Conservation (phyloP, 2,888 invertebrate genomes). For the Allacma fusca region DNA sequence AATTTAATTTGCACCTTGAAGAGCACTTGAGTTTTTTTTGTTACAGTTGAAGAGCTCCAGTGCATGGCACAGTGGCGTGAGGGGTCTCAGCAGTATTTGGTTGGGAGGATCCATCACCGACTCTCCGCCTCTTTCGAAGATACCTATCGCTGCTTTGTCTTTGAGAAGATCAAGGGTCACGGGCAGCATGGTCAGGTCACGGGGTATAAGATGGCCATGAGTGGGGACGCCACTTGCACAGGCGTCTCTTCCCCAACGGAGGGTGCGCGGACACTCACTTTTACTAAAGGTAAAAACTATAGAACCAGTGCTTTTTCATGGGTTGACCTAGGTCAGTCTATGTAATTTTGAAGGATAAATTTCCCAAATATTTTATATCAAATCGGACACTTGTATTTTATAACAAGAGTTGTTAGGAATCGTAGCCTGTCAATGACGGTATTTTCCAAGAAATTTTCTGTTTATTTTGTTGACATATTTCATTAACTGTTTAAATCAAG, state of each 20-base stretch:
- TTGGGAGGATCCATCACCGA: slow-evolving; percentile 87
- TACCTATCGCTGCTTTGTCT: slow-evolving; percentile 93
- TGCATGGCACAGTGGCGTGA: slow-evolving; percentile 94
- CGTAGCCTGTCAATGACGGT: no score
- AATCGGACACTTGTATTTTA: no score
- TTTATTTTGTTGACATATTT: no score
- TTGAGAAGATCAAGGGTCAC: slow-evolving; percentile 71
- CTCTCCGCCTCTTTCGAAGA: slow-evolving; percentile 82
- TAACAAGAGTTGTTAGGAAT: no score
- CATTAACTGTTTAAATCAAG: no score
- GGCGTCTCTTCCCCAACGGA: slow-evolving; percentile 90
- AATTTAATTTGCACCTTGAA: no score
- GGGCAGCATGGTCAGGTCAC: slow-evolving; percentile 18
- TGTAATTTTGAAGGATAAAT: no score
- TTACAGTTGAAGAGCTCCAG: slow-evolving; percentile 84
- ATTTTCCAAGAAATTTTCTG: no score
- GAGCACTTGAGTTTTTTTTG: not conserved
- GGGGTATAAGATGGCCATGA: slow-evolving; percentile 82
- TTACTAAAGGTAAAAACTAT: slow-evolving; percentile 80
- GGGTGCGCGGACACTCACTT: slow-evolving; percentile 82
- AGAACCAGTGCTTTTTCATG: slow-evolving; percentile 74
- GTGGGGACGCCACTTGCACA: slow-evolving; percentile 91
- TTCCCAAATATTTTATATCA: no score
- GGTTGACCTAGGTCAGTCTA: not conserved
- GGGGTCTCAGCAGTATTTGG: slow-evolving; percentile 87